phyloP scores from a whole-genome alignment of 64 coral and sea anemone genomes.

The Pocillopora damicornis region DNA sequence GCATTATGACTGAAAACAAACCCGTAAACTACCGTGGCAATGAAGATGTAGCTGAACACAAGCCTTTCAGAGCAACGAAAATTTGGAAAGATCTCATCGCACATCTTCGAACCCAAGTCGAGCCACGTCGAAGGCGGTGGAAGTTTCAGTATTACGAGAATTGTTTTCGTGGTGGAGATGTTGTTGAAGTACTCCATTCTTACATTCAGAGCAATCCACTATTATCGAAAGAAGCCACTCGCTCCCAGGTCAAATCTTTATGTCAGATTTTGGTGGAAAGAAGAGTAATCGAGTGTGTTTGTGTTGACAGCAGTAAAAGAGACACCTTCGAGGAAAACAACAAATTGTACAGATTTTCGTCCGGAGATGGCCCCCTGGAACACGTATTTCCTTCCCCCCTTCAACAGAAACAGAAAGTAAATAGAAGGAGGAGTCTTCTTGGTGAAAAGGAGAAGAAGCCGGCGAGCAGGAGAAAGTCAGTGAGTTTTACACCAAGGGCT shows the following conservation, averaged over 20 bases:
- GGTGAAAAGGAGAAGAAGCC: not conserved
- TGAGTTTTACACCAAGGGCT: conserved; percentile 21
- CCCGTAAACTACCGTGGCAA: not conserved
- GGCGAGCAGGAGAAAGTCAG: not conserved
- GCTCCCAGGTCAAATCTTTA: conserved; percentile 71
- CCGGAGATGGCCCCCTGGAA: not conserved
- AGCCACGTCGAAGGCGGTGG: conserved; percentile 78
- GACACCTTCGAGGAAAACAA: conserved; percentile 66
- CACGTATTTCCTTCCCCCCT: not conserved
- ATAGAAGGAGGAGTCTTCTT: conserved; percentile 29
- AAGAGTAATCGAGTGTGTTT: conserved; percentile 74
- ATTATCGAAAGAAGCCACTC: conserved; percentile 69
- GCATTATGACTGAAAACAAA: conserved; percentile 10
- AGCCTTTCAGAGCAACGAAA: conserved; percentile 94
- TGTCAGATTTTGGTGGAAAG: conserved; percentile 83
- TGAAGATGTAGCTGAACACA: not conserved
- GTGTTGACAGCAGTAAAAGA: conserved; percentile 20
- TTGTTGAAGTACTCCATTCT: conserved; percentile 69
- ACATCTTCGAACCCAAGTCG: conserved; percentile 71
- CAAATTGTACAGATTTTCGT: conserved; percentile 71
- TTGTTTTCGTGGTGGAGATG: conserved; percentile 83
- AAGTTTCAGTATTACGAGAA: conserved; percentile 92
- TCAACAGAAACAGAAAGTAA: not conserved
- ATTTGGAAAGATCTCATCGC: conserved; percentile 92
- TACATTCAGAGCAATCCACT: conserved; percentile 80